Evolutionary conservation across 2,888 invertebrate genomes (phyloP).

Genomic region (Plemyria rubiginata): DNA sequence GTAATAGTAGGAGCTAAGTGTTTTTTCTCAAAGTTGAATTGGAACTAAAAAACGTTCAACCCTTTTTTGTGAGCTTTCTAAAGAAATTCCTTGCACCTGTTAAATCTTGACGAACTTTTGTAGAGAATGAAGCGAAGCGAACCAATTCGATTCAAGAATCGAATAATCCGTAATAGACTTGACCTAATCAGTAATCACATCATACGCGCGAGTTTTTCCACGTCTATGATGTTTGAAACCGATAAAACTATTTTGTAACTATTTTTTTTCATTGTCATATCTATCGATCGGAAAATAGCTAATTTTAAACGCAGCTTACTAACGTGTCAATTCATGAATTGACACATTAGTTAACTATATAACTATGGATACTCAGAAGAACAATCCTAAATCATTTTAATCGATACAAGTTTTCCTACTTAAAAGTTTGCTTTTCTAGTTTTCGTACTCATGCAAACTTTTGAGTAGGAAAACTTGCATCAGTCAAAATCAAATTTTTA

Average conservation of each 20-base stretch:
- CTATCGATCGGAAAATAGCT: no score
- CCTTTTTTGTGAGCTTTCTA: slow-evolving; percentile 52
- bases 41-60: slow-evolving; percentile 40
- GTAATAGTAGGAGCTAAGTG: slow-evolving; percentile 4
- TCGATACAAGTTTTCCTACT: no score
- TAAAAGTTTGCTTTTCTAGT: no score
- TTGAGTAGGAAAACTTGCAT: no score
- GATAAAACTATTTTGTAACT: not conserved
- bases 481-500: no score
- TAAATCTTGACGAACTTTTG: slow-evolving; percentile 6
- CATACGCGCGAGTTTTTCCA: slow-evolving; percentile 11
- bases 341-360: not conserved
- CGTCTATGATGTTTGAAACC: not conserved
- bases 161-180: slow-evolving; percentile 14
- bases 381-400: no score
- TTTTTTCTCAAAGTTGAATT: not conserved
- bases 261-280: not conserved
- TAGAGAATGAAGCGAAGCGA: slow-evolving; percentile 10
- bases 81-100: slow-evolving; percentile 42
- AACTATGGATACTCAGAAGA: not conserved
- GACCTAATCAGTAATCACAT: slow-evolving; percentile 15
- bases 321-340: no score
- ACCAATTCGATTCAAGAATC: slow-evolving; percentile 6
- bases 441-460: no score
- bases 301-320: no score